A percentile compares a stretch with the other conserved stretches of the same genome.
phyloP scores from a whole-genome alignment of 2,888 invertebrate genomes.

The Isoperla grammatica region DNA sequence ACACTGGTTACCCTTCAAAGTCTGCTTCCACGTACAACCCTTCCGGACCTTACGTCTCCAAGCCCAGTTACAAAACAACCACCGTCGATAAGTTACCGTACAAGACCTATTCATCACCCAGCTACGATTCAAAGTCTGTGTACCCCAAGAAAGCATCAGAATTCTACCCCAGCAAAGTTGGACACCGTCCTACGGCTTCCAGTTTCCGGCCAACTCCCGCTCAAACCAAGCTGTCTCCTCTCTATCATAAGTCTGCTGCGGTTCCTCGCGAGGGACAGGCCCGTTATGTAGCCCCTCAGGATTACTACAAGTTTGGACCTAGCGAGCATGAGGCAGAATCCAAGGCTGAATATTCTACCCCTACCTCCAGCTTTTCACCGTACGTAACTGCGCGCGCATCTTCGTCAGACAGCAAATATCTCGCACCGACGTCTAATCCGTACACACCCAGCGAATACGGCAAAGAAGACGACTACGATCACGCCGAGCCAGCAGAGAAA shows the following conservation, averaged over 20 bases:
- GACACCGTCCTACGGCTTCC: not conserved
- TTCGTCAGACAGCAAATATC: not conserved
- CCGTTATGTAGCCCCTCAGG: conserved; percentile 13
- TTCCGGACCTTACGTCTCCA: not conserved
- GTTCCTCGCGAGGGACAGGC: conserved; percentile 12
- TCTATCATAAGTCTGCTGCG: conserved; percentile 5
- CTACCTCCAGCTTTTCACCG: not conserved
- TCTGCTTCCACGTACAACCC: not conserved
- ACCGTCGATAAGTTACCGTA: not conserved
- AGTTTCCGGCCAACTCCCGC: no score
- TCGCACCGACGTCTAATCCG: not conserved
- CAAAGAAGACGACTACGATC: conserved; percentile 27
- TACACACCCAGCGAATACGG: conserved; percentile 30
- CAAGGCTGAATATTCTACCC: no score
- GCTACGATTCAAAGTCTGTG: conserved; percentile 4
- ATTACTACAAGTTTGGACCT: no score
- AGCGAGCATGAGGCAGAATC: no score
- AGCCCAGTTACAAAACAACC: not conserved
- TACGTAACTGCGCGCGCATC: conserved; percentile 23
- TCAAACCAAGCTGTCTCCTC: not conserved
- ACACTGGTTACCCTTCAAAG: not conserved
- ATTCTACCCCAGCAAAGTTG: conserved; percentile 16
- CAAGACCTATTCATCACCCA: not conserved
- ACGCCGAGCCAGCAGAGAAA: conserved; percentile 28
- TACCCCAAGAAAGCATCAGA: conserved; percentile 13